Percentiles rank a stretch among this genome's conserved stretches.
Conservation (phyloP, 2,113 vertebrate genomes). For the Oxyruncus cristatus region DNA sequence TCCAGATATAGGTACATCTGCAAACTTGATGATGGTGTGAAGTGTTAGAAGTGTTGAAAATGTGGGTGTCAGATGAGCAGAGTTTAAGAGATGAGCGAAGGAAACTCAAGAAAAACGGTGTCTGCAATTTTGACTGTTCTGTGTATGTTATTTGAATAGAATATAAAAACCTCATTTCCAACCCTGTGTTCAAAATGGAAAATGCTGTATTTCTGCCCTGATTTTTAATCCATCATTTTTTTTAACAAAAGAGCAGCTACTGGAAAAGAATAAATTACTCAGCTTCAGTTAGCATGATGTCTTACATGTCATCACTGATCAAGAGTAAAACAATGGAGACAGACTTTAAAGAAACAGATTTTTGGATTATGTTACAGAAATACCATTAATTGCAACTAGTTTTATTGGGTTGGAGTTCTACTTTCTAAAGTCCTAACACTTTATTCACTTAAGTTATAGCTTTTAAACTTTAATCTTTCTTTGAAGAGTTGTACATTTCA, state of each 20-base stretch:
- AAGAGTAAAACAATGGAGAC: not conserved
- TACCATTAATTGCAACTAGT: not conserved
- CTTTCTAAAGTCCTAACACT: not conserved
- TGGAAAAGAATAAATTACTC: not conserved
- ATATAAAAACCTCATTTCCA: not conserved
- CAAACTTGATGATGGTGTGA: not conserved
- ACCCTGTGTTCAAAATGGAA: not conserved
- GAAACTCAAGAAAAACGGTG: not conserved
- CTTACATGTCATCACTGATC: not conserved
- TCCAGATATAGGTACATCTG: conserved; percentile 21
- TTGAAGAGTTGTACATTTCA: not conserved
- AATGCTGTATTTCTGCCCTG: not conserved
- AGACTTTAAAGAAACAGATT: not conserved
- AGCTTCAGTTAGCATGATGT: not conserved
- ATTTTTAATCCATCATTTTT: not conserved
- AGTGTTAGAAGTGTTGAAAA: conserved; percentile 30
- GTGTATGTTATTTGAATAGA: not conserved
- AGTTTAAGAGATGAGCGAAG: not conserved
- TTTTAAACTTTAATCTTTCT: not conserved
- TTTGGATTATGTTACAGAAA: not conserved
- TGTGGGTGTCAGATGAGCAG: conserved; percentile 17
- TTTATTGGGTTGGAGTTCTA: not conserved
- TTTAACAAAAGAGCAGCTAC: not conserved
- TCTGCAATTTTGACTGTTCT: not conserved
- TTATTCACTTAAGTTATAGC: not conserved